phyloP scores from a whole-genome alignment of 2,888 invertebrate genomes.

The Synergus itoensis region DNA sequence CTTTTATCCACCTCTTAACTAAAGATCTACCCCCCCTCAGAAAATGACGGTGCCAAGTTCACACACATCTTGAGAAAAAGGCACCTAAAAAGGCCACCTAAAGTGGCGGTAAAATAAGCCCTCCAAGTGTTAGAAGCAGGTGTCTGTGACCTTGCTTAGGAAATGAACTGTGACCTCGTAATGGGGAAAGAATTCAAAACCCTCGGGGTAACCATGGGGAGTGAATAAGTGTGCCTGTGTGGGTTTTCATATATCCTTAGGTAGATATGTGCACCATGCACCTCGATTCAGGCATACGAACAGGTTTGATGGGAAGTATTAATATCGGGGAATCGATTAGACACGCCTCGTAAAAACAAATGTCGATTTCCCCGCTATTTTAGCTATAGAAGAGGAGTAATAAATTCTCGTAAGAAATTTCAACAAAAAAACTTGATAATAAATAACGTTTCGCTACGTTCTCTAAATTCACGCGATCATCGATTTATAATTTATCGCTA shows the following conservation, averaged over 20 bases:
- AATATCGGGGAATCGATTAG: constrained; percentile 63
- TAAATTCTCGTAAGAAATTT: constrained; percentile 28
- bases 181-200: constrained; percentile 47
- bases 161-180: constrained; percentile 40
- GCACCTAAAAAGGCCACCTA: not conserved
- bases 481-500: not conserved
- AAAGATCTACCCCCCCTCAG: not conserved
- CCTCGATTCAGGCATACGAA: constrained; percentile 51
- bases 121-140: constrained; percentile 50
- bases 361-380: constrained; percentile 56
- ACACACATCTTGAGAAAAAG: constrained; percentile 7
- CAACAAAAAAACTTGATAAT: constrained; percentile 49
- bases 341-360: constrained; percentile 65
- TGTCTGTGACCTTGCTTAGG: constrained; percentile 50
- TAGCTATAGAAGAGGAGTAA: constrained; percentile 4
- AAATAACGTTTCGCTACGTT: constrained; percentile 52
- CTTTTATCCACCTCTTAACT: not conserved
- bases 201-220: constrained; percentile 48
- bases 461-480: not conserved
- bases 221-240: constrained; percentile 39
- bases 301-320: constrained; percentile 67
- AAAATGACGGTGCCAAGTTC: not conserved
- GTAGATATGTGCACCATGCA: constrained; percentile 13
- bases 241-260: not conserved
- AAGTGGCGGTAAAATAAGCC: constrained; percentile 45